Conservation (phyloP, 2,888 invertebrate species). For the Bombyx huttoni region DNA sequence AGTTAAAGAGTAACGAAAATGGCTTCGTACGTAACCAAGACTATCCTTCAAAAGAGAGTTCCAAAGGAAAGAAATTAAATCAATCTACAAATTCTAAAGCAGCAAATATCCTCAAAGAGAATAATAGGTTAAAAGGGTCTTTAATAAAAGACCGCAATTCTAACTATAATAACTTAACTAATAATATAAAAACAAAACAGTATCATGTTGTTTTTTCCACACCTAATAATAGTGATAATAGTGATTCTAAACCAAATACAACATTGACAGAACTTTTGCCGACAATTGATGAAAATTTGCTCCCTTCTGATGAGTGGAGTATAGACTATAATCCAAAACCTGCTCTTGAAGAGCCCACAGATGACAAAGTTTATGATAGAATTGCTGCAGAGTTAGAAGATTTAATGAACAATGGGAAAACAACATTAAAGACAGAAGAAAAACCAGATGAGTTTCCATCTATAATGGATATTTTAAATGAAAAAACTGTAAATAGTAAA, state of each 20-base stretch:
- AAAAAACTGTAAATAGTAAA: conserved; percentile 28
- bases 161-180: conserved; percentile 16
- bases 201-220: conserved; percentile 51
- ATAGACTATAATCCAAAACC: conserved; percentile 56
- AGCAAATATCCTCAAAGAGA: conserved; percentile 46
- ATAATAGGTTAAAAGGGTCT: conserved; percentile 41
- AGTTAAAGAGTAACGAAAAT: conserved; percentile 57
- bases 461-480: conserved; percentile 63
- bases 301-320: conserved; percentile 58
- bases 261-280: conserved; percentile 42
- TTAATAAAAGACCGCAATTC: conserved; percentile 27
- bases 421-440: conserved; percentile 30
- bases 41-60: conserved; percentile 36
- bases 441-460: conserved; percentile 60
- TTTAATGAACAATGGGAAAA: conserved; percentile 58
- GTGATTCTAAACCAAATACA: conserved; percentile 30
- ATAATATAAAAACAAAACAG: conserved; percentile 29
- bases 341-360: conserved; percentile 40
- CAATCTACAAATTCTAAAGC: conserved; percentile 14
- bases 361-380: conserved; percentile 64
- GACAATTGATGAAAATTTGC: conserved; percentile 34
- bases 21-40: conserved; percentile 52
- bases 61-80: conserved; percentile 25
- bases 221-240: conserved; percentile 28
- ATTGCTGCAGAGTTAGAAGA: conserved; percentile 67